These are phyloP conservation scores for Diaprepes abbreviatus DNA, from an alignment of 2,888 invertebrate genomes.

Conservation along the genomic window DNA sequence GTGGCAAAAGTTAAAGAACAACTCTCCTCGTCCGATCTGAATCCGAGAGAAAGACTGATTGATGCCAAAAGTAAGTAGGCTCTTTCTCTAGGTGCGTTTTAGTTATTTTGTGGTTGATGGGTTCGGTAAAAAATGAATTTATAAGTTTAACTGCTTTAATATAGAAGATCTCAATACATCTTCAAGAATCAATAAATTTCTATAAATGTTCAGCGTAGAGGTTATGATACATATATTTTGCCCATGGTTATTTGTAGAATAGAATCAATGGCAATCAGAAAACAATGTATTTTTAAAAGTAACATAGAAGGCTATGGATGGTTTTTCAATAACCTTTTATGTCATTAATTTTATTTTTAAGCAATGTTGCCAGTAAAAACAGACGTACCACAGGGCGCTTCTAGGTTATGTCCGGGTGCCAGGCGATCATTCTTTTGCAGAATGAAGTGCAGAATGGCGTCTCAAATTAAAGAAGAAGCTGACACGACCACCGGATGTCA, in stretches of 20 bases:
- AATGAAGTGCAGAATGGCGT: constrained; percentile 83
- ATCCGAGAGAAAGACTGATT: constrained; percentile 89
- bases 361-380: constrained; percentile 93
- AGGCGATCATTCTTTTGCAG: constrained; percentile 94
- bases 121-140: too few relatives aligned
- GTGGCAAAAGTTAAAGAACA: constrained; percentile 96
- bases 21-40: constrained; percentile 89
- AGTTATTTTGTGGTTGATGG: too few relatives aligned
- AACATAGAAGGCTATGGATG: too few relatives aligned
- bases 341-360: constrained; percentile 62
- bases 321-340: too few relatives aligned
- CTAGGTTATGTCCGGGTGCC: constrained; percentile 86
- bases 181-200: too few relatives aligned
- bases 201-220: too few relatives aligned
- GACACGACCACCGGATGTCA: constrained; percentile 75
- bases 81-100: constrained; percentile 4
- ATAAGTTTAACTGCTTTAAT: too few relatives aligned
- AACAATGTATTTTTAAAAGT: too few relatives aligned
- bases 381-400: constrained; percentile 81
- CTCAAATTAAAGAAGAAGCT: constrained; percentile 81
- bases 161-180: too few relatives aligned
- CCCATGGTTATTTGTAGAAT: too few relatives aligned
- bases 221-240: too few relatives aligned
- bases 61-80: constrained; percentile 89
- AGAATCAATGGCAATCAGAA: too few relatives aligned